Evolutionary conservation across 2,797 vertebrate genomes (phyloP), one percentile per base, ranked within the genome.

Genomic region (Microctenopoma stevenorrisi): DNA sequence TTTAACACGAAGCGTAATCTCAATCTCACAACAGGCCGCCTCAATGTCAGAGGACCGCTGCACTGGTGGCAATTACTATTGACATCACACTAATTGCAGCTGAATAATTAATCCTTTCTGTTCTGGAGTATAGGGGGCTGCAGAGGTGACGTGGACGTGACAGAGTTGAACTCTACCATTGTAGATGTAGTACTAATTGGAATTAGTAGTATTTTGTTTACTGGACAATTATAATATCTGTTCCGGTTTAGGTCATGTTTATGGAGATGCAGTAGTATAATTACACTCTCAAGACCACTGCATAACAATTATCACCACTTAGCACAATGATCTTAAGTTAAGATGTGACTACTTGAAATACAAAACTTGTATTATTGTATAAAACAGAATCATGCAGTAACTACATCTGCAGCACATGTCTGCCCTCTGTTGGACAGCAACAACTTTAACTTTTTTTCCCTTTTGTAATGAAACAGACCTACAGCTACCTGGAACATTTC

Each of bases 81-180:
- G 91, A 92, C 90, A 92, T 87, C 86, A 88, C 77, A 72, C 85
- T 92, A 93, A 93, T 90, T 92, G 87, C 87, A 76, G 78, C 82
- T 89, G 90, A 91, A 93, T 92, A 91, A 92, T 91, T 90, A 87
- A 92, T 91, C 80, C 81, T 86, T 57, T 65, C 70, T 77, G 76
- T 88, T 86, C 42, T 64, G 67, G 60, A 65, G 73, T 77, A 83
- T 54, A 65, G 57, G 50, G 69, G 78, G 53, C 67, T 72, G 72
- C 28, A 81, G 78, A 84, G 79, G 82, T 88, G 81, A 87, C 75
- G 62, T 78, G 64, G 58, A 76, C 64, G 68, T 74, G 68, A 72
- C 66, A 64, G 64, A 68, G 64, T 25, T 76, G 44, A 82, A 82
- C 77, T 74, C 54, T 42, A 52, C n/a, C 64, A 70, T 57, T 65